Evolutionary conservation across 2,888 invertebrate species (phyloP).

Genomic region (Heliothis peltigera): DNA sequence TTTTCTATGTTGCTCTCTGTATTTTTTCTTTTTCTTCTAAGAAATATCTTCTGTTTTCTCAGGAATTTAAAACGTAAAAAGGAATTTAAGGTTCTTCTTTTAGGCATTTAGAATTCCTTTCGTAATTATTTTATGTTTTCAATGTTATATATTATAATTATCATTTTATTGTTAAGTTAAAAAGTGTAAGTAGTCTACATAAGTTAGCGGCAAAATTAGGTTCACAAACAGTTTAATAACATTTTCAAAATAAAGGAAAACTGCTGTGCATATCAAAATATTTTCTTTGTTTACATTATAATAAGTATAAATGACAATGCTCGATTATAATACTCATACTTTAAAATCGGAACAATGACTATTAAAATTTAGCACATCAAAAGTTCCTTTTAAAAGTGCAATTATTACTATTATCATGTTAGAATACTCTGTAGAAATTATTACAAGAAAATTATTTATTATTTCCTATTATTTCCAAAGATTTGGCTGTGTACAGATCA

Average conservation of each 20-base stretch:
- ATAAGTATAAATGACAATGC: constrained; percentile 7
- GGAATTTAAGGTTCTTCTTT: neutral
- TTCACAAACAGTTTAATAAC: neutral
- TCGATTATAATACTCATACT: constrained; percentile 47
- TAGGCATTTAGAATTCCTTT: constrained; percentile 22
- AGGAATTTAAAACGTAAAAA: neutral
- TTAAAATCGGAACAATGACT: constrained; percentile 7
- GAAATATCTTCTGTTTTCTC: neutral
- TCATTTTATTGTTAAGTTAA: constrained; percentile 29
- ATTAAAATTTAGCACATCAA: constrained; percentile 13
- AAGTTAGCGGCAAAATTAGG: constrained; percentile 18
- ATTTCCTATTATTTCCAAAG: constrained; percentile 78
- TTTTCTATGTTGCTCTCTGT: neutral
- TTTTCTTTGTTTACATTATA: constrained; percentile 18
- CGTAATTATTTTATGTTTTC: constrained; percentile 19
- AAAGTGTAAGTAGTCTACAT: constrained; percentile 10
- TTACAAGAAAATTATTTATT: constrained; percentile 54
- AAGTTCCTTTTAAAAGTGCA: constrained; percentile 45
- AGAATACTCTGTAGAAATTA: constrained; percentile 42
- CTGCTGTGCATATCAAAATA: constrained; percentile 11
- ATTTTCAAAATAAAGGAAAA: constrained; percentile 3
- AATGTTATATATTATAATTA: too few species aligned
- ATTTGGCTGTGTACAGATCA: constrained; percentile 83
- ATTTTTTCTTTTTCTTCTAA: too few species aligned
- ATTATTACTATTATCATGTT: constrained; percentile 53